These are phyloP conservation scores for Diarsia rubi DNA, from an alignment of 2,888 invertebrate genomes.

Conservation along the genomic window DNA sequence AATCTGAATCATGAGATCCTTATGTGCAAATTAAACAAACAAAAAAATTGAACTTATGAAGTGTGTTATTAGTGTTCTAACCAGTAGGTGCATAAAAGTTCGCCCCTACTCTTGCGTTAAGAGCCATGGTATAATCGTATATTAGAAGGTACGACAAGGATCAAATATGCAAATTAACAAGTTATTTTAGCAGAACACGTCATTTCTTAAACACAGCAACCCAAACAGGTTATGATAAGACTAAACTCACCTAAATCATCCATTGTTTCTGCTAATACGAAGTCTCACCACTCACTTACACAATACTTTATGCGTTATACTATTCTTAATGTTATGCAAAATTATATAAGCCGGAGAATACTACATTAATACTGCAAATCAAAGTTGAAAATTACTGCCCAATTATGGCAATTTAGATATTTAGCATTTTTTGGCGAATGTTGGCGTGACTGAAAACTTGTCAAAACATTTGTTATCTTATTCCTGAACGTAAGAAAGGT, in stretches of 20 bases:
- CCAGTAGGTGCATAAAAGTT: constrained; percentile 9
- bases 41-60: constrained; percentile 22
- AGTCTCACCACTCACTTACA: constrained; percentile 60
- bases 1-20: constrained; percentile 29
- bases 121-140: constrained; percentile 38
- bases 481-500: constrained; percentile 49
- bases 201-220: constrained; percentile 76
- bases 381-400: constrained; percentile 76
- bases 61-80: constrained; percentile 14
- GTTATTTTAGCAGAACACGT: constrained; percentile 84
- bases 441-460: constrained; percentile 64
- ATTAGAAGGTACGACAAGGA: constrained; percentile 54
- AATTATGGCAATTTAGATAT: constrained; percentile 76
- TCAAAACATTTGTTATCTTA: constrained; percentile 55
- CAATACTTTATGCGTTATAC: constrained; percentile 61
- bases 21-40: constrained; percentile 44
- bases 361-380: constrained; percentile 73
- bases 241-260: constrained; percentile 89
- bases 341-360: constrained; percentile 66
- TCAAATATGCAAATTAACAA: constrained; percentile 70
- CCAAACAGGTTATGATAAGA: constrained; percentile 89
- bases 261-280: constrained; percentile 75
- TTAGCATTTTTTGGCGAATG: constrained; percentile 73
- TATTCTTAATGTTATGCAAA: constrained; percentile 50
- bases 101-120: constrained; percentile 14